Base-by-base conservation (phyloP, 1,140 invertebrate genomes). In the Ditylenchus dipsaci region DNA sequence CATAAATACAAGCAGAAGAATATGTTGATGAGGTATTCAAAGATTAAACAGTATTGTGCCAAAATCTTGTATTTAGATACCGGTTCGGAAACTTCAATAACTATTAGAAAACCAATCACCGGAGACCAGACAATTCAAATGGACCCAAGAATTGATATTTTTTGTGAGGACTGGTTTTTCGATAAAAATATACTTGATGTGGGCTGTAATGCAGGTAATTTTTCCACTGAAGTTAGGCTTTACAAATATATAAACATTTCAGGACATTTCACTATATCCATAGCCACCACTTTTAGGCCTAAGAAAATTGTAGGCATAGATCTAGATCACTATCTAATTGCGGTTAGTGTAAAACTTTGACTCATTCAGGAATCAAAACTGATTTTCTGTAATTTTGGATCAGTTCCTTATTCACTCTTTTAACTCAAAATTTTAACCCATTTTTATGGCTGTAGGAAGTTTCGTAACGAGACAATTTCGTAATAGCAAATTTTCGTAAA, bases 171-270 rank as follows among this genome's bases (percentile, higher is more conserved):
- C 75, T 87, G 95, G 80, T 96, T 97, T 83, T 85, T 89, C 69
- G 88, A 89, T 15, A 95, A 93, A 84, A 53, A 53, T 19, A 89
- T 97, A 26, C 86, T 98, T 47, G 95, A 98, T 81, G 91, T 98
- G 81, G 95, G 95, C 13, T 97, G 95, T 84, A 98, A 98, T 86
- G 90, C 93, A 73, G 95, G 95, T 1, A 91, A 95, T 82, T 88
- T 97, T 58, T n/a, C n/a, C n/a, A n/a, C n/a, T n/a, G n/a, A n/a
- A n/a, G n/a, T 38, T 38, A 11, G 11, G 33, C 33, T 38, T 38
- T 11, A 38, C 11, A 38, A 38, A 11, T n/a, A 38, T 11, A 11
- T 38, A 38, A 5, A 38, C 3, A 38, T 38, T 38, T 38, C 33
- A 38, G 33, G 33, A 3, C 3, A 5, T 38, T 38, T 38, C 33